phyloP scores from a whole-genome alignment of 2,113 vertebrate species.

The Nerophis ophidion region DNA sequence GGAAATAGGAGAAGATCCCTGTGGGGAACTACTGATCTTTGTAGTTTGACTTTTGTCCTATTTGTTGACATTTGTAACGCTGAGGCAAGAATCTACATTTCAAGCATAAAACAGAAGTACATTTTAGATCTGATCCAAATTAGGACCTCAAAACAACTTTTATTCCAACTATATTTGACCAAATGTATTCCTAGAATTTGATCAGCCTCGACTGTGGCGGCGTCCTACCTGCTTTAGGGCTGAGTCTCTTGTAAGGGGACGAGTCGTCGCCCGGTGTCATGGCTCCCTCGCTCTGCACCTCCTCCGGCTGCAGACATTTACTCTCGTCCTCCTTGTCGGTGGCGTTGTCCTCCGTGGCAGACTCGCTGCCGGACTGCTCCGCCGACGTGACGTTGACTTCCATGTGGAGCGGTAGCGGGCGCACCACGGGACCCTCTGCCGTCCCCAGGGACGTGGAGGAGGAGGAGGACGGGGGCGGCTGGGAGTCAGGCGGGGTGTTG shows the following conservation, averaged over 20 bases:
- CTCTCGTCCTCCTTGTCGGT: conserved; percentile 84
- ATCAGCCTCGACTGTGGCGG: too few species aligned
- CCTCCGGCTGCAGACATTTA: conserved; percentile 72
- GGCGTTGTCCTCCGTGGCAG: conserved; percentile 83
- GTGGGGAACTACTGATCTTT: too few species aligned
- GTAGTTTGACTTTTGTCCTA: too few species aligned
- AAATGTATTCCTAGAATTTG: too few species aligned
- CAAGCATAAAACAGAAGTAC: too few species aligned
- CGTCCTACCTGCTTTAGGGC: conserved; percentile 88
- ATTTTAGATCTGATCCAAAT: too few species aligned
- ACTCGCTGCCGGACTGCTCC: conserved; percentile 90
- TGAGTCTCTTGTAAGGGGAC: conserved; percentile 83
- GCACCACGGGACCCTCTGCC: conserved; percentile 63
- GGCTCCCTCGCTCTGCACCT: conserved; percentile 81
- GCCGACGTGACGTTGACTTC: conserved; percentile 91
- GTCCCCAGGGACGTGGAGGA: conserved; percentile 67
- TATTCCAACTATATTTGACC: too few species aligned
- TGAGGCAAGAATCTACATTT: too few species aligned
- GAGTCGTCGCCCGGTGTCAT: conserved; percentile 72
- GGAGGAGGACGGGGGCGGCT: conserved; percentile 60
- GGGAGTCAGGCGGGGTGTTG: conserved; percentile 65
- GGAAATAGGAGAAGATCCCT: too few species aligned
- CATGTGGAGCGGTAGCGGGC: conserved; percentile 62
- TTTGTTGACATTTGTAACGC: too few species aligned
- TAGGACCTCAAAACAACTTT: too few species aligned